A percentile compares a stretch with the other conserved stretches of the same genome.
phyloP scores from a whole-genome alignment of 64 coral and sea anemone species.

The Montipora cactus region DNA sequence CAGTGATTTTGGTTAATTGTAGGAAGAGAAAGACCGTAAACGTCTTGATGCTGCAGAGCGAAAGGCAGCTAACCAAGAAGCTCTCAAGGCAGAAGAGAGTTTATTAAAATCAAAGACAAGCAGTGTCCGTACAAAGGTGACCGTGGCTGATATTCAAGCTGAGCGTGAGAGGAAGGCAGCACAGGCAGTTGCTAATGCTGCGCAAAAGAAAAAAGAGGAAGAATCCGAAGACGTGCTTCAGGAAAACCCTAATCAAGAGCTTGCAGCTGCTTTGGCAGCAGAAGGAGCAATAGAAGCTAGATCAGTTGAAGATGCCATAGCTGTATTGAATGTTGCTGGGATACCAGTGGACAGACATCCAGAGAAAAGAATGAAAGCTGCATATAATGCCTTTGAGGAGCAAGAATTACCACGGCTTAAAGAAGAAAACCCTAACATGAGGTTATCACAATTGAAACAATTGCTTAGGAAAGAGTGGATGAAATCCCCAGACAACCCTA shows the following conservation, averaged over 20 bases:
- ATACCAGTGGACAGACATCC: conserved; percentile 80
- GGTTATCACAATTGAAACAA: conserved; percentile 96
- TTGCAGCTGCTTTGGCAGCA: conserved; percentile 74
- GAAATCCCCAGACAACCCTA: conserved; percentile 96
- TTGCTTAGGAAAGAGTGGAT: conserved; percentile 95
- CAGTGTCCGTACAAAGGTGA: conserved; percentile 68
- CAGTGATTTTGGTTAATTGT: background rate
- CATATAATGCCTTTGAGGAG: conserved; percentile 86
- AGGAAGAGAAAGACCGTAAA: conserved; percentile 95
- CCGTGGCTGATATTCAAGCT: conserved; percentile 79
- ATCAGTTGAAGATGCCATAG: conserved; percentile 94
- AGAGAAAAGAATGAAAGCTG: conserved; percentile 95
- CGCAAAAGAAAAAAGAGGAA: conserved; percentile 37
- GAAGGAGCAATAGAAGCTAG: conserved; percentile 94
- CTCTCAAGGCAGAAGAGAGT: conserved; percentile 84
- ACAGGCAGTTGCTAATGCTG: conserved; percentile 25
- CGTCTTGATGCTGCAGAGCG: conserved; percentile 78
- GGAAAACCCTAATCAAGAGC: conserved; percentile 90
- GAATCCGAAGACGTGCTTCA: conserved; percentile 72
- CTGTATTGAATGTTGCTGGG: conserved; percentile 67
- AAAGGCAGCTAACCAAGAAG: conserved; percentile 67
- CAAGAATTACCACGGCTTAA: conserved; percentile 82
- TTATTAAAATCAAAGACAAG: conserved; percentile 73
- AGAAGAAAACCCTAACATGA: conserved; percentile 92
- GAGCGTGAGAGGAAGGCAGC: conserved; percentile 64